Percentiles rank a stretch among this genome's conserved stretches.
Conservation (phyloP, 2,113 vertebrate genomes). For the Myotis davidii region DNA sequence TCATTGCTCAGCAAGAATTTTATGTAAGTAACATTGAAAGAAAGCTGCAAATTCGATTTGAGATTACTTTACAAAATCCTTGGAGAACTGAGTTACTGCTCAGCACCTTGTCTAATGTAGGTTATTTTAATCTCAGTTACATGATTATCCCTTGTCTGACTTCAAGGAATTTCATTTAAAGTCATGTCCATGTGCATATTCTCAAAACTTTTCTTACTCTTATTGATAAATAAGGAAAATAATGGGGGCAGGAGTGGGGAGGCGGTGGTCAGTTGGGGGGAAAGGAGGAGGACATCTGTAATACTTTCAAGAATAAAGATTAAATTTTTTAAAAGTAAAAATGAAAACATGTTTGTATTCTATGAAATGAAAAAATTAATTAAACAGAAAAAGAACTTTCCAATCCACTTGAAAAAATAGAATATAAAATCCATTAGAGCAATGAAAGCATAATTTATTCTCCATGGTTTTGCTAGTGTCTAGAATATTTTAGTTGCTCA, state of each 20-base stretch:
- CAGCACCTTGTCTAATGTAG: not conserved
- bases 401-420: no score
- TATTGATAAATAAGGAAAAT: not conserved
- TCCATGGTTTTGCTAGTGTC: not conserved
- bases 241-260: not conserved
- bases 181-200: not conserved
- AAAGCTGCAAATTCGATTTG: slow-evolving; percentile 28
- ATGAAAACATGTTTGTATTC: no score
- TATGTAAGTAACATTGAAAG: slow-evolving; percentile 49
- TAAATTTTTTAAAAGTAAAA: no score
- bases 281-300: no score
- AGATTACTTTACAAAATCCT: not conserved
- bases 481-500: not conserved
- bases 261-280: no score
- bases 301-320: no score
- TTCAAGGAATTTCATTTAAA: slow-evolving; percentile 38
- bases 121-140: not conserved
- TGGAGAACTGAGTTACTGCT: not conserved
- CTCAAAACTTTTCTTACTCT: not conserved
- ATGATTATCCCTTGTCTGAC: not conserved
- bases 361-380: no score
- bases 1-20: slow-evolving; percentile 61
- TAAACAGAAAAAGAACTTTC: no score
- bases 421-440: no score
- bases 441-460: no score